A percentile compares a stretch with the other conserved stretches of the same genome.
phyloP scores from a whole-genome alignment of 2,113 vertebrate genomes.

The Petrocephalus zakoni region DNA sequence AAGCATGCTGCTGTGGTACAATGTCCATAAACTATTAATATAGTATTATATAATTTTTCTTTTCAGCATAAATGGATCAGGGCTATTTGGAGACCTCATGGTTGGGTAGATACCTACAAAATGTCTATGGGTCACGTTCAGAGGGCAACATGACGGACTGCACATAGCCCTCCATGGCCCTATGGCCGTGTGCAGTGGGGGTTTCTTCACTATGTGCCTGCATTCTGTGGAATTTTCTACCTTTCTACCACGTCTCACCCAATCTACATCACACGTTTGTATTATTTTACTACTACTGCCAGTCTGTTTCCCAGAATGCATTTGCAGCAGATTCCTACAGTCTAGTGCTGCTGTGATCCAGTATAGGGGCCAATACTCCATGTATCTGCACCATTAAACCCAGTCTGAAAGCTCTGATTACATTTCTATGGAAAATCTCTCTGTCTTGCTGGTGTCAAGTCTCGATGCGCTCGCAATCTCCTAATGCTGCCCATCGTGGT shows the following conservation, averaged over 20 bases:
- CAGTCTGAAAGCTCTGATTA: not conserved
- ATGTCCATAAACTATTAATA: not conserved
- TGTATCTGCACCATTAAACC: not conserved
- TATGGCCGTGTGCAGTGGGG: not conserved
- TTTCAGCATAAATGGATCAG: not conserved
- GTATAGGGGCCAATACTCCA: not conserved
- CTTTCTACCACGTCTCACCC: not conserved
- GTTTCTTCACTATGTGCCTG: not conserved
- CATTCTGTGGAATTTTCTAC: not conserved
- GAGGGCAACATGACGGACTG: not conserved
- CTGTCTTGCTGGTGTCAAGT: conserved; percentile 10
- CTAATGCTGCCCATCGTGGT: not conserved
- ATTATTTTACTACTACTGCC: not conserved
- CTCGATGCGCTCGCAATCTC: not conserved
- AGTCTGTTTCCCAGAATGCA: not conserved
- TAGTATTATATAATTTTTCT: not conserved
- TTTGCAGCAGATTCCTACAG: not conserved
- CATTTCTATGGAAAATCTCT: conserved; percentile 3
- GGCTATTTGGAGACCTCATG: not conserved
- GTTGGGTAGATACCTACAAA: not conserved
- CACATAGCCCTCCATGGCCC: not conserved
- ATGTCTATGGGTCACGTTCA: not conserved
- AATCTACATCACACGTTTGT: not conserved
- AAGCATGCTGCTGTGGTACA: not conserved
- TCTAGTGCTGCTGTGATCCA: not conserved